phyloP scores from a whole-genome alignment of 2,113 vertebrate species.

The Platichthys flesus region DNA sequence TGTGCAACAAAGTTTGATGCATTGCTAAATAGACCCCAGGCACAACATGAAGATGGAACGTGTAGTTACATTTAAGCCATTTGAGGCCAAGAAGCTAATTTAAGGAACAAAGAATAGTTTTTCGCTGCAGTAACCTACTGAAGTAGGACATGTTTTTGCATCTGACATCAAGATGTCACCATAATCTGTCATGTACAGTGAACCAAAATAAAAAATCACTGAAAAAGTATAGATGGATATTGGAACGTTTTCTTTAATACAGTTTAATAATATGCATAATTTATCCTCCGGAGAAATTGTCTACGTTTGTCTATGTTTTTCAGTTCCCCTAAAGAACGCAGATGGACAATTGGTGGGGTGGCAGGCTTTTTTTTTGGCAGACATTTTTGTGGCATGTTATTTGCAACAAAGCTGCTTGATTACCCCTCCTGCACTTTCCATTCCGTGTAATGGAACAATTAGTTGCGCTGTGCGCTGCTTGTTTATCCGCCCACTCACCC shows the following conservation, averaged over 20 bases:
- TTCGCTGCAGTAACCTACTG: too few species aligned
- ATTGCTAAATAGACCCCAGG: too few species aligned
- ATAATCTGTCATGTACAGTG: too few species aligned
- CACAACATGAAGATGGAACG: too few species aligned
- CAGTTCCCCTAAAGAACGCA: constrained; percentile 1
- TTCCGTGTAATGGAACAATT: constrained; percentile 71
- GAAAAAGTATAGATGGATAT: background rate
- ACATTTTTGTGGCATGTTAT: constrained; percentile 48
- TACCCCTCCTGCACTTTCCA: constrained; percentile 59
- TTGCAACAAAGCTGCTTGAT: constrained; percentile 67
- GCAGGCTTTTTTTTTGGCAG: too few species aligned
- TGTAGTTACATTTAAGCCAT: too few species aligned
- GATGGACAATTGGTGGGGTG: constrained; percentile 2
- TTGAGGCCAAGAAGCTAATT: too few species aligned
- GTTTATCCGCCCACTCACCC: constrained; percentile 57
- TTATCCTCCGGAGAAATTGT: background rate
- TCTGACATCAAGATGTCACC: too few species aligned
- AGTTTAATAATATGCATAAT: background rate
- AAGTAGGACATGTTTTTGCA: too few species aligned
- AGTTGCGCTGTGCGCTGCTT: constrained; percentile 46
- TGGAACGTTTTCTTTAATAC: background rate
- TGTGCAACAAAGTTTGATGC: too few species aligned
- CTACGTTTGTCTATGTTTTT: background rate
- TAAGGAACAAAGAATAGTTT: too few species aligned
- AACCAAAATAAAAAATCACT: too few species aligned